Conservation (phyloP, 2,797 vertebrate genomes). For the Emys orbicularis region DNA sequence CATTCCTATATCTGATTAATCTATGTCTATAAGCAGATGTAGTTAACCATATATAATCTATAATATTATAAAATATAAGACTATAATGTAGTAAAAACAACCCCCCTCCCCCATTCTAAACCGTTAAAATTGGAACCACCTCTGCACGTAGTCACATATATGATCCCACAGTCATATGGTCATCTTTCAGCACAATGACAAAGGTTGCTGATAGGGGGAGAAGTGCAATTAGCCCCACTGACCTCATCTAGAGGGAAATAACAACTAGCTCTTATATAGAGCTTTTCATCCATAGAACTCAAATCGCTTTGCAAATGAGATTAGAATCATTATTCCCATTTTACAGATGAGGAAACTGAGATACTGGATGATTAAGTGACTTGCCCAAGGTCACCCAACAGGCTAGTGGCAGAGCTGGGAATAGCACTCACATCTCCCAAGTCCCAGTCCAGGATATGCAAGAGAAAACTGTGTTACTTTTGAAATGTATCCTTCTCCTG, state of each 20-base stretch:
- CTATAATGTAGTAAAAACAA: neutral
- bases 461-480: too few relatives aligned
- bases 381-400: too few relatives aligned
- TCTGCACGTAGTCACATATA: neutral
- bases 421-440: too few relatives aligned
- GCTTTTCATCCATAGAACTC: too few relatives aligned
- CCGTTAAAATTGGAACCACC: neutral
- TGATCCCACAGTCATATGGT: neutral
- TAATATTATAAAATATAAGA: accelerated
- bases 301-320: too few relatives aligned
- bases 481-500: too few relatives aligned
- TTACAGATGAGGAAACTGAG: too few relatives aligned
- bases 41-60: neutral
- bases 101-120: neutral
- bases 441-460: too few relatives aligned
- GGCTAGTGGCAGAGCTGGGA: too few relatives aligned
- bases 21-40: neutral
- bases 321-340: too few relatives aligned
- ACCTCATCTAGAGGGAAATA: neutral
- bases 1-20: neutral
- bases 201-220: neutral
- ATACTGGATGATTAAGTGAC: too few relatives aligned
- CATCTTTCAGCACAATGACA: neutral
- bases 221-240: neutral
- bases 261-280: too few relatives aligned